phyloP scores from a whole-genome alignment of 2,888 invertebrate genomes.

The Neria commutata region DNA sequence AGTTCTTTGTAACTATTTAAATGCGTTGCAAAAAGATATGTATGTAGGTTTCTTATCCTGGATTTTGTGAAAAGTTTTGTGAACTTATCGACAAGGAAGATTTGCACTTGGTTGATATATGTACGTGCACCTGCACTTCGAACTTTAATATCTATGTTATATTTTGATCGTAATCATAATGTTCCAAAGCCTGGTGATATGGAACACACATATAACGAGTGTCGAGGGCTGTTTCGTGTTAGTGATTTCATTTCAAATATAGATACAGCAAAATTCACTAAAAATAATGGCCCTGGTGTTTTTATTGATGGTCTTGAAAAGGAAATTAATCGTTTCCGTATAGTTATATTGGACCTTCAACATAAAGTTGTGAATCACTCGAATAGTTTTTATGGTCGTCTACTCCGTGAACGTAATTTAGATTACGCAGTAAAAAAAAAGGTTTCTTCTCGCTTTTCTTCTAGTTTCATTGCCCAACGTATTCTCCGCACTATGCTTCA shows the following conservation, averaged over 20 bases:
- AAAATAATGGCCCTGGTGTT: constrained; percentile 77
- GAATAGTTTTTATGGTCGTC: too few relatives aligned
- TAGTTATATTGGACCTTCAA: constrained; percentile 65
- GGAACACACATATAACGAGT: constrained; percentile 89
- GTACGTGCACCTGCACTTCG: constrained; percentile 82
- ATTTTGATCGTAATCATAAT: constrained; percentile 82
- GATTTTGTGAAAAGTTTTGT: constrained; percentile 82
- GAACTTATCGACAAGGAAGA: constrained; percentile 78
- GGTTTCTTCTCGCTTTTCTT: too few relatives aligned
- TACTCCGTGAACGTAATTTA: too few relatives aligned
- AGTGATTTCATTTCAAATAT: constrained; percentile 89
- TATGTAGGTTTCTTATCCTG: constrained; percentile 78
- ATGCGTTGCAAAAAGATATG: constrained; percentile 74
- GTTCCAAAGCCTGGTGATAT: constrained; percentile 79
- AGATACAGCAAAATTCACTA: constrained; percentile 86
- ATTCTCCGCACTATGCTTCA: too few relatives aligned
- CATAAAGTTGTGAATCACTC: constrained; percentile 23
- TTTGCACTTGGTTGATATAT: constrained; percentile 77
- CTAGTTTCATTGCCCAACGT: too few relatives aligned
- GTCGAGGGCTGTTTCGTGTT: constrained; percentile 86
- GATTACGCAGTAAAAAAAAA: too few relatives aligned
- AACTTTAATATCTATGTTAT: constrained; percentile 85
- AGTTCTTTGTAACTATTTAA: too few relatives aligned
- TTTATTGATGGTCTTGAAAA: constrained; percentile 78
- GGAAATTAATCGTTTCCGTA: constrained; percentile 77